phyloP scores from a whole-genome alignment of 2,797 vertebrate genomes.

The Tapirus indicus region DNA sequence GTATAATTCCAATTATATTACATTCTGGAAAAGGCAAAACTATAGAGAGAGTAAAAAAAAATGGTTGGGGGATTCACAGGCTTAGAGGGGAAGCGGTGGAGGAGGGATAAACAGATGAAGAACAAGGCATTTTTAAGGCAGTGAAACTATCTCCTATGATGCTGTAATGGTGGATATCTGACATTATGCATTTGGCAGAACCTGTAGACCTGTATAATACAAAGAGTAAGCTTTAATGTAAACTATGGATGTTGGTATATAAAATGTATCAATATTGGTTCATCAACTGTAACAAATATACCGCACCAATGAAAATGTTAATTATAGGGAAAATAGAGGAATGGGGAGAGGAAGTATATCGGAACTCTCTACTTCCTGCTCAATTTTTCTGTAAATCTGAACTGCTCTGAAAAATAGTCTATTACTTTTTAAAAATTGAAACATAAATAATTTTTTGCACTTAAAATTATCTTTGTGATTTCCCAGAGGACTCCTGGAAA shows the following conservation, averaged over 20 bases:
- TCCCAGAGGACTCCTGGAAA: not conserved
- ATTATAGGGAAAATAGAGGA: not conserved
- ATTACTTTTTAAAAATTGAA: not conserved
- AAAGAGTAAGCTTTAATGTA: not conserved
- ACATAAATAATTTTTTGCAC: not conserved
- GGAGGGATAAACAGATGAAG: not conserved
- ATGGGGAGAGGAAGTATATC: not conserved
- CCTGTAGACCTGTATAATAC: not conserved
- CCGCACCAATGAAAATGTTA: not conserved
- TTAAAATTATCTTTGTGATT: not conserved
- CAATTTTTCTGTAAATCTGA: not conserved
- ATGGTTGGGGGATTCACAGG: not conserved
- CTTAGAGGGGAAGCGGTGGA: too few species aligned
- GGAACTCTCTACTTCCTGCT: not conserved
- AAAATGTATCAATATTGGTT: not conserved
- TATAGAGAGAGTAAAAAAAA: not conserved
- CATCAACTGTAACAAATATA: not conserved
- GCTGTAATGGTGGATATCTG: not conserved
- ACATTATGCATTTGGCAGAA: not conserved
- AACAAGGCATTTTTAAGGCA: not conserved
- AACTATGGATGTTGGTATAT: not conserved
- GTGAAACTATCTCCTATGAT: not conserved
- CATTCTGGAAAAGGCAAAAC: not conserved
- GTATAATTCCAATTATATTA: not conserved
- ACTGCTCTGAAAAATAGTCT: not conserved